Percentiles rank a stretch among this genome's conserved stretches.
Conservation (phyloP, 1,140 invertebrate genomes). For the Hydropsyche tenuis region DNA sequence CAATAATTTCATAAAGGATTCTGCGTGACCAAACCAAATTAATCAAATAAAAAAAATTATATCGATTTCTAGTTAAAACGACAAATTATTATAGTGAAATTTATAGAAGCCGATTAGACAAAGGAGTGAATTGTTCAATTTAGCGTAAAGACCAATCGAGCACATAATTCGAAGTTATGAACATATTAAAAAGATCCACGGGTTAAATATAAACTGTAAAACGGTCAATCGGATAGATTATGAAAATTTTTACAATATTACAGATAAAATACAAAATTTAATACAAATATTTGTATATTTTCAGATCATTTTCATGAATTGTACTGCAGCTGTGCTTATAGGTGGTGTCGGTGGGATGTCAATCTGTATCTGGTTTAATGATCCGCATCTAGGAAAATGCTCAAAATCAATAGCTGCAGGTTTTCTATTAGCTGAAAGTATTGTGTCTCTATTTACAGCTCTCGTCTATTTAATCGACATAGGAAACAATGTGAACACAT, state of each 20-base stretch:
- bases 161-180: neutral
- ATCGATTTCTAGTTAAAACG: too few relatives aligned
- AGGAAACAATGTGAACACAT: constrained; percentile 1
- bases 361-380: constrained; percentile 30
- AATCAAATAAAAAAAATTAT: too few relatives aligned
- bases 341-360: constrained; percentile 30
- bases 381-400: neutral
- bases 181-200: neutral
- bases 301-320: constrained; percentile 32
- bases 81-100: too few relatives aligned
- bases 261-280: too few relatives aligned
- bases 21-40: too few relatives aligned
- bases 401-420: neutral
- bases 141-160: constrained; percentile 9
- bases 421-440: neutral
- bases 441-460: neutral
- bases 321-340: constrained; percentile 26
- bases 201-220: neutral
- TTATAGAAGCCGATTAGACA: too few relatives aligned
- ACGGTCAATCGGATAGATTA: too few relatives aligned
- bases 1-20: too few relatives aligned
- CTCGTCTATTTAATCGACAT: constrained; percentile 36
- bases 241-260: too few relatives aligned
- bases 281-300: constrained; percentile 24
- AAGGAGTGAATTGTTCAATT: neutral